Evolutionary conservation across 2,888 invertebrate species (phyloP).

Genomic region (Cistogaster globosa): DNA sequence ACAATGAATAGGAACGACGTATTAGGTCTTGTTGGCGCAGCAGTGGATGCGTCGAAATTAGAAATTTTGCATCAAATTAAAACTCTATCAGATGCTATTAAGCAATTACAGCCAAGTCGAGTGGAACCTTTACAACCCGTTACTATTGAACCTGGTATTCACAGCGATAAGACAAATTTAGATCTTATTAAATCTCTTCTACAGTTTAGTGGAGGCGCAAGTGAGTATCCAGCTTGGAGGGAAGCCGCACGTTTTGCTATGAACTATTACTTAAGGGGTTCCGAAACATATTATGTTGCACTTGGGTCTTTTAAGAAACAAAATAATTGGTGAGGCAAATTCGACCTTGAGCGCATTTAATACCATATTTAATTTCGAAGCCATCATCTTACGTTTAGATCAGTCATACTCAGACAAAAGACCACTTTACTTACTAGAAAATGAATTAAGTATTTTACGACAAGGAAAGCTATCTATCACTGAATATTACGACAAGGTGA

Average conservation of each 20-base stretch:
- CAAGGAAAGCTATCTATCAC: background rate
- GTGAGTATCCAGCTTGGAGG: conserved; percentile 16
- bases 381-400: conserved; percentile 60
- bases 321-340: conserved; percentile 56
- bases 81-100: background rate
- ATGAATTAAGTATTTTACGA: conserved; percentile 69
- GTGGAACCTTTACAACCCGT: conserved; percentile 4
- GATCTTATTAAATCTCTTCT: conserved; percentile 23
- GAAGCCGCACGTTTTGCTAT: conserved; percentile 22
- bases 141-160: background rate
- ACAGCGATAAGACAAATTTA: conserved; percentile 4
- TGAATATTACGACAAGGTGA: conserved; percentile 25
- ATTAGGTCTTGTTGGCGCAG: conserved; percentile 23
- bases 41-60: too few species aligned
- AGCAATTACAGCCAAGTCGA: conserved; percentile 5
- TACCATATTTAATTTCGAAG: conserved; percentile 59
- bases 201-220: background rate
- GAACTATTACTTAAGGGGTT: background rate
- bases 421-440: conserved; percentile 64
- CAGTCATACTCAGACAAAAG: conserved; percentile 67
- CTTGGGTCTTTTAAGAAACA: conserved; percentile 49
- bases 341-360: conserved; percentile 53
- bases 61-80: conserved; percentile 20
- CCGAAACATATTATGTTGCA: conserved; percentile 49
- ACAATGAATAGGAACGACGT: conserved; percentile 28